Base-by-base conservation (phyloP, 1,140 invertebrate species). In the Drosophila hydei region DNA sequence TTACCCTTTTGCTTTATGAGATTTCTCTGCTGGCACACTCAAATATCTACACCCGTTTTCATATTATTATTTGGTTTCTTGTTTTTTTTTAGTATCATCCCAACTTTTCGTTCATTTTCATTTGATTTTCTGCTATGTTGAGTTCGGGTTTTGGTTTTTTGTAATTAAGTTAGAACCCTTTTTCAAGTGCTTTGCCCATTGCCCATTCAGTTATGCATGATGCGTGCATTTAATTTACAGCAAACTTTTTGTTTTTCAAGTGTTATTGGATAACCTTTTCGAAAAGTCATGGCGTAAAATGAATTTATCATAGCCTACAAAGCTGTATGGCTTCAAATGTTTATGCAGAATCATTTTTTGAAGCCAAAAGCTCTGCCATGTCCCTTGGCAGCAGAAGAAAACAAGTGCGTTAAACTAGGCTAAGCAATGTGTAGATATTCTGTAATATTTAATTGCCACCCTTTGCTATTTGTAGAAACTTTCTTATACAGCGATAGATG, bases 131-230 rank as follows among this genome's bases (percentile, higher is more conserved):
- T 71, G 68, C 79, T 71, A 45, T 75, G 79, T 58, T 84, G 79
- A 61, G 12, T 61, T 61, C 75, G 79, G 65, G n/a, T 56, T 56
- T 65, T 60, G 38, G 38, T 25, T 74, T 72, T 75, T 88, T 88
- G 77, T 87, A 87, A 87, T 88, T 87, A 87, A 78, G 70, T 81
- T 78, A 47, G 61, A 81, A 63, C 83, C 74, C 81, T 88, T 87
- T 77, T 70, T 69, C 43, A 72, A 84, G 74, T 77, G 70, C 47
- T 42, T 11, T 47, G 45, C 65, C 62, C 77, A 71, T 75, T 77
- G 60, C 11, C 40, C 64, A 61, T 55, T 55, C 63, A 72, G 67
- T 77, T 80, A 47, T 67, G 63, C 63, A 72, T 59, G 64, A 61
- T 68, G 70, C 63, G 50, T 68, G 63, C 55, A 74, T 87, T 77